Evolutionary conservation across 2,797 vertebrate genomes (phyloP), one percentile per base, ranked within the genome.

Genomic region (Aulostomus chinensis): DNA sequence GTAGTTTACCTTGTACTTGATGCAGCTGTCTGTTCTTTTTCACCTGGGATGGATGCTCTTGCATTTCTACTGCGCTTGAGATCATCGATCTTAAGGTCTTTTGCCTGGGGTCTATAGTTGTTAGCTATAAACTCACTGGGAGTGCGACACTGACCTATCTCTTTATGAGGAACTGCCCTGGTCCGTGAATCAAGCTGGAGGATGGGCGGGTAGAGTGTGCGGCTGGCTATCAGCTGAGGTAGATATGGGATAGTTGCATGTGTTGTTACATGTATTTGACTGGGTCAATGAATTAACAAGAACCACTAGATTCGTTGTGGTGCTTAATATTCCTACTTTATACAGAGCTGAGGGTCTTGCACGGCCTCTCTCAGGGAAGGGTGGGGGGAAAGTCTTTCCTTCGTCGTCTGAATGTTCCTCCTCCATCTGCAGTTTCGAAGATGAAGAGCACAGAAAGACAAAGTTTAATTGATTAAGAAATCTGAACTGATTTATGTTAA

Each of bases 41-140:
- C 73, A 2, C 28, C 38, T 52, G 74, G 66, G 21, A 31, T 36
- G 52, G 41, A 47, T 50, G 60, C 77, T 89, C 66, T 71, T 21
- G 20, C 20, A 3, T 21, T 21, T 22, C 24, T 69, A 1, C 80
- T 65, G 14, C 46, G 80, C n/a, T 48, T 49, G 3, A 98, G 58
- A 33, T 89, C 76, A 32, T 50, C 72, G 15, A 95, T 66, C 41
- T 85, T 94, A 38, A 97, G 79, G 47, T 92, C 58, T 14, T 36
- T 79, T 5, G 93, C 92, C 3, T 4, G 56, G 9, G 62, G 88
- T 13, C 89, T 92, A 51, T 93, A 97, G 78, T 97, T 95, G 76
- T 93, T 97, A 56, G 83, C 95, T 41, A 97, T 94, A 42, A 90
- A 93, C 56, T 96, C 92, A 42, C 91, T 94, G 0, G 88, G 93